phyloP scores from a whole-genome alignment of 1,140 invertebrate species.

The Bombus superbus region DNA sequence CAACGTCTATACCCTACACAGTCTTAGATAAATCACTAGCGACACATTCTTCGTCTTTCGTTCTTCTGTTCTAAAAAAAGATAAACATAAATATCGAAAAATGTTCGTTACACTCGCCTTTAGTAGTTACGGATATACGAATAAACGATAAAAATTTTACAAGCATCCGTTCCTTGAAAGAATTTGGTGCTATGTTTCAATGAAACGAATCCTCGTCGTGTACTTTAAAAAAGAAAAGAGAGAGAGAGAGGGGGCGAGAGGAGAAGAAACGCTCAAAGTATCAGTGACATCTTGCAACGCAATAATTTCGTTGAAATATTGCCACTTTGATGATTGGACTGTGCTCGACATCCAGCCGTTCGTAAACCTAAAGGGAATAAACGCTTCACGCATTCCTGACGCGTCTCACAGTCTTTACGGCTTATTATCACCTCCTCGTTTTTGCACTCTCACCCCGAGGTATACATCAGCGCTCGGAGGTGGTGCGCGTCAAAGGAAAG shows the following conservation, averaged over 20 bases:
- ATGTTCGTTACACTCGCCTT: no score
- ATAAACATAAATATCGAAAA: background rate
- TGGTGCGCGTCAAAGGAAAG: constrained; percentile 35
- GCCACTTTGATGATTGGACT: constrained; percentile 50
- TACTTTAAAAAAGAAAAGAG: background rate
- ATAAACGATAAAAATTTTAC: background rate
- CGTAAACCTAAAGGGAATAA: constrained; percentile 62
- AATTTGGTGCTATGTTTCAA: no score
- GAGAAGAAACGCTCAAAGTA: background rate
- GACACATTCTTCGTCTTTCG: constrained; percentile 12
- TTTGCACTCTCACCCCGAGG: constrained; percentile 68
- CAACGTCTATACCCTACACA: background rate
- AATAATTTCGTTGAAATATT: constrained; percentile 65
- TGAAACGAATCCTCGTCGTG: background rate
- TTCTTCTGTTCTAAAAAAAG: no score
- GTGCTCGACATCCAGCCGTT: constrained; percentile 44
- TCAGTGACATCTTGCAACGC: constrained; percentile 47
- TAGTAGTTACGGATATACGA: background rate
- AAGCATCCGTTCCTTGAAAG: background rate
- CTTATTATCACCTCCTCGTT: constrained; percentile 79
- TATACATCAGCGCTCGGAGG: constrained; percentile 66
- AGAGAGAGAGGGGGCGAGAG: background rate
- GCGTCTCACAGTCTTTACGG: constrained; percentile 77
- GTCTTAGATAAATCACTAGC: constrained; percentile 17
- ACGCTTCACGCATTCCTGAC: constrained; percentile 75